Percentiles rank a stretch among this genome's conserved stretches.
phyloP scores from a whole-genome alignment of 2,797 vertebrate genomes.

The Telmatherina bonti region DNA sequence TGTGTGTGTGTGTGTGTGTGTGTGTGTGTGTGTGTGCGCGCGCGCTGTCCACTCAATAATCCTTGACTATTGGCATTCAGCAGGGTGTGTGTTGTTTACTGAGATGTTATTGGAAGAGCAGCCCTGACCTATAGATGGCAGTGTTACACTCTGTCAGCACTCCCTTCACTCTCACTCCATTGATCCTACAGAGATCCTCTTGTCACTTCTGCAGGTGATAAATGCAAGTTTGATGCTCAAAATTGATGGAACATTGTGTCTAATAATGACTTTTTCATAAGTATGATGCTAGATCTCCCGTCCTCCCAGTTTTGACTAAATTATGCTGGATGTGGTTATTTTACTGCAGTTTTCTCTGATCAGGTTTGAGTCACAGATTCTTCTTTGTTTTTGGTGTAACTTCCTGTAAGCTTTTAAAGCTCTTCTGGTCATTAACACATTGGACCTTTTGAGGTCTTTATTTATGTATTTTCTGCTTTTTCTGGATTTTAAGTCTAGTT shows the following conservation, averaged over 20 bases:
- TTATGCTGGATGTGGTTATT: background rate
- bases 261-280: background rate
- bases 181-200: conserved; percentile 31
- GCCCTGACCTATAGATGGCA: conserved; percentile 77
- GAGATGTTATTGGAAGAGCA: background rate
- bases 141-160: conserved; percentile 67
- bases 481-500: too few species aligned
- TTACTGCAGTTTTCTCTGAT: background rate
- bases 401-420: too few species aligned
- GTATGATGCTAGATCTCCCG: background rate
- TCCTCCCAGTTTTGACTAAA: background rate
- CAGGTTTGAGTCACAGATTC: background rate
- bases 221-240: conserved; percentile 3
- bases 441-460: background rate
- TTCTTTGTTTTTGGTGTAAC: background rate
- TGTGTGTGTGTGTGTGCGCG: background rate
- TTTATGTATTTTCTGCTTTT: background rate
- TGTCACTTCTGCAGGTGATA: conserved; percentile 10
- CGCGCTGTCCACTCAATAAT: background rate
- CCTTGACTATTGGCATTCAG: background rate
- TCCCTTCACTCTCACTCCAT: conserved; percentile 18
- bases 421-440: background rate
- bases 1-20: too few species aligned
- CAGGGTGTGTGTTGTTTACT: conserved; percentile 3
- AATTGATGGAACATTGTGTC: conserved; percentile 10